Evolutionary conservation across 2,113 vertebrate species (phyloP), one percentile per base, ranked within the genome.

Genomic region (Donacobius atricapilla): DNA sequence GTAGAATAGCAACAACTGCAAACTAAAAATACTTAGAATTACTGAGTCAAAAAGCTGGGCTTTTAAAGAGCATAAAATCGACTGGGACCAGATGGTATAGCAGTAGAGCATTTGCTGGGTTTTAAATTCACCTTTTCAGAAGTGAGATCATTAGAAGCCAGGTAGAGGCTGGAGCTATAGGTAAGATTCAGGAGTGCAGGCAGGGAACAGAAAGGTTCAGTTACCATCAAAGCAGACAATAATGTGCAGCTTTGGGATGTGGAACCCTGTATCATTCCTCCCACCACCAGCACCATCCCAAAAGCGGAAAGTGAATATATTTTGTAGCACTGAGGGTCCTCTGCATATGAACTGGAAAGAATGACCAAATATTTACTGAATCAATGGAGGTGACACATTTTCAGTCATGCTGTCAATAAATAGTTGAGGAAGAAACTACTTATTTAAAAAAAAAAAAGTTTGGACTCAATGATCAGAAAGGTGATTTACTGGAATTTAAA

Each of bases 11-110:
- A 97, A 78, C 79, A 95, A 95, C 93, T 76, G 83, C 83, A 89
- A 79, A 79, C 90, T 92, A 83, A 91, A 96, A 95, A 96, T 87
- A 95, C 78, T 89, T 75, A 48, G 78, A 96, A 80, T 89, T 97
- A 89, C 80, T 90, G 76, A 96, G 77, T 89, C 63, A 69, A 94
- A 86, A 95, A 84, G 35, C 48, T 95, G 40, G 82, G 83, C n/a
- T 65, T 16, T 88, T 93, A 78, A 90, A 90, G 83, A 89, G 37
- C 76, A 53, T 86, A 33, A 93, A 96, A 87, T 93, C 6, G 1
- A 7, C 69, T 91, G 82, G 79, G 87, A 83, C 39, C 92, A 88
- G 95, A 86, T 88, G 93, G 71, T 87, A 21, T 39, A 71, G 80
- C 63, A 83, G 56, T 42, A 88, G 71, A 88, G 27, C 64, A 88